A percentile compares a stretch with the other conserved stretches of the same genome.
These are phyloP conservation scores for Nycticebus coucang DNA, from an alignment of 2,113 vertebrate genomes.

Conservation along the genomic window DNA sequence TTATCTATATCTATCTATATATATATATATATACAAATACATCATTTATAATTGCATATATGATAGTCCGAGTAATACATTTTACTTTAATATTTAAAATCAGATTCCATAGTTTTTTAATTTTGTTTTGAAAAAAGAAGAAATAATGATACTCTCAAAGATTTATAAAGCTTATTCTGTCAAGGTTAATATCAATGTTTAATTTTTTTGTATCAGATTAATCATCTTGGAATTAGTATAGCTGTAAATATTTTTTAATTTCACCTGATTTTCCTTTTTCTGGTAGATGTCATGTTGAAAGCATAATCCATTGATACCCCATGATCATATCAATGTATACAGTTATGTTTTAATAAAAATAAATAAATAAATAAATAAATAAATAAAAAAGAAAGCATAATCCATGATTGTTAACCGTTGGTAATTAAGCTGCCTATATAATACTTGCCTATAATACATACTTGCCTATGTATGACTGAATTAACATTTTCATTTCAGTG, in stretches of 20 bases:
- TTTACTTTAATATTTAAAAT: slow-evolving; percentile 22
- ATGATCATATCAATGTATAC: no score
- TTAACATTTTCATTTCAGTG: neutral
- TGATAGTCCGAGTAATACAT: neutral
- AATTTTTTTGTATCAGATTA: neutral
- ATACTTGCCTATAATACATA: neutral
- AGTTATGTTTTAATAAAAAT: no score
- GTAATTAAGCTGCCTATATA: neutral
- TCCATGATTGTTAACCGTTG: neutral
- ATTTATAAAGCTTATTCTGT: neutral
- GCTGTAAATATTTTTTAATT: neutral
- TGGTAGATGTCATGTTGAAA: neutral
- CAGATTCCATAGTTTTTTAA: neutral
- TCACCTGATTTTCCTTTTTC: neutral
- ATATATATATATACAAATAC: neutral
- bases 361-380: no score
- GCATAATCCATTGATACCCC: no score
- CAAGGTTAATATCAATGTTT: neutral
- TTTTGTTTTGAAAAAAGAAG: neutral
- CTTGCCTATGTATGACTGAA: neutral
- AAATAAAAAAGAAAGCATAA: no score
- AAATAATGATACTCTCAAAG: neutral
- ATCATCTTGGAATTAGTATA: neutral
- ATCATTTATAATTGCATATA: slow-evolving; percentile 10
- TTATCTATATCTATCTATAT: neutral